Evolutionary conservation across 2,888 invertebrate species (phyloP), one percentile per base, ranked within the genome.

Genomic region (Andrena minutula): DNA sequence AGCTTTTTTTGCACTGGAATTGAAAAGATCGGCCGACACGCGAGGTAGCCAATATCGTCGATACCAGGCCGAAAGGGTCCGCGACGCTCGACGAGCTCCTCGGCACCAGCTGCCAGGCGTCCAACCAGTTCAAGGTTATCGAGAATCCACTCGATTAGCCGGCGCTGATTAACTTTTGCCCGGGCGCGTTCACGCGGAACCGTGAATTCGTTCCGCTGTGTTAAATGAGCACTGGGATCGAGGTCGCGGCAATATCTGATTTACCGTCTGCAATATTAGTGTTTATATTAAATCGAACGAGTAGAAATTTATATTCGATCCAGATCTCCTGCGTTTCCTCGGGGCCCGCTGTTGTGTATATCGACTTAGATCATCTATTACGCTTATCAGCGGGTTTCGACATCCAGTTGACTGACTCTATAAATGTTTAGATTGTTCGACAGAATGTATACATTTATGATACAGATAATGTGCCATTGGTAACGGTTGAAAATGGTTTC

Each of bases 121-220:
- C 49, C 64, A 82, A 82, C 51, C 61, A 41, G 61, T 35, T 63
- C 66, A 78, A 71, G 66, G 78, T 53, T 77, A 72, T 56, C 65
- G 26, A 12, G 56, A 35, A 71, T 71, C 65, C 68, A 51, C 30
- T 72, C 72, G 79, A 79, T 72, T 64, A 72, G 30, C 66, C 68
- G 30, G 2, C 51, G 68, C 20, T 58, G 79, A 81, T 81, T 79
- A 69, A 81, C 58, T 68, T 65, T 63, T 47, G 65, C 49, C 41
- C 2, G 23, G 51, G 10, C 65, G 49, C 60, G 73, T 65, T 65
- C 77, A 51, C 73, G 65, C 49, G 75, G 32, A 76, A 73, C 65
- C 41, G 12, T n/a, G 73, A 35, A 51, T 64, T 77, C 73, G 77
- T 73, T 73, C 73, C 73, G 73, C 60, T 66, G 73, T 73, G 73